Evolutionary conservation across 2,888 invertebrate genomes (phyloP).

Genomic region (Amiota communis): DNA sequence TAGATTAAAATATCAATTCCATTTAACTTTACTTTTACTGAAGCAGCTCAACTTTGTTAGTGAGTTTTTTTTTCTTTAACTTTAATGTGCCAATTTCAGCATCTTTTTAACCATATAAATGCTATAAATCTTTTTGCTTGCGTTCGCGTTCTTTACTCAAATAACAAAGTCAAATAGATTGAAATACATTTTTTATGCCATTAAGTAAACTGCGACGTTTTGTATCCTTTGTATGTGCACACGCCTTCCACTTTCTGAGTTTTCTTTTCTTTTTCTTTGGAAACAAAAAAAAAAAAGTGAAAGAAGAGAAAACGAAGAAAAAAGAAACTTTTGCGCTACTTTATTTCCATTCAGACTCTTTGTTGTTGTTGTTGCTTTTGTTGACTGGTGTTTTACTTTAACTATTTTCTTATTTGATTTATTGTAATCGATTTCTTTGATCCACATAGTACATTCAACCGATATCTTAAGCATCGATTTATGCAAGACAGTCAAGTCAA

Average conservation of each 20-base stretch:
- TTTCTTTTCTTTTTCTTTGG: background rate
- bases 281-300: too few relatives aligned
- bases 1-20: too few relatives aligned
- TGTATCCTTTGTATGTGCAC: slow-evolving; percentile 1
- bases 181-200: slow-evolving; percentile 63
- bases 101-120: slow-evolving; percentile 1
- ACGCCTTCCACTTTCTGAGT: background rate
- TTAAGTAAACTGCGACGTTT: slow-evolving; percentile 25
- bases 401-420: slow-evolving; percentile 18
- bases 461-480: slow-evolving; percentile 17
- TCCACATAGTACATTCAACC: background rate
- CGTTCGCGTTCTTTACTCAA: slow-evolving; percentile 25
- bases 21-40: background rate
- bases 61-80: background rate
- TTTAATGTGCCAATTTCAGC: background rate
- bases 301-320: too few relatives aligned
- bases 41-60: background rate
- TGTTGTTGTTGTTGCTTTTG: background rate
- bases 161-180: slow-evolving; percentile 55
- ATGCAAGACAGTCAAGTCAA: background rate
- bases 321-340: too few relatives aligned
- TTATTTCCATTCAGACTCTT: too few relatives aligned
- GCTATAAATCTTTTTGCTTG: slow-evolving; percentile 4
- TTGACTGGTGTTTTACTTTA: background rate
- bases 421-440: slow-evolving; percentile 20